Conservation (phyloP, 1,140 invertebrate species). For the Elymnias hypermnestra region DNA sequence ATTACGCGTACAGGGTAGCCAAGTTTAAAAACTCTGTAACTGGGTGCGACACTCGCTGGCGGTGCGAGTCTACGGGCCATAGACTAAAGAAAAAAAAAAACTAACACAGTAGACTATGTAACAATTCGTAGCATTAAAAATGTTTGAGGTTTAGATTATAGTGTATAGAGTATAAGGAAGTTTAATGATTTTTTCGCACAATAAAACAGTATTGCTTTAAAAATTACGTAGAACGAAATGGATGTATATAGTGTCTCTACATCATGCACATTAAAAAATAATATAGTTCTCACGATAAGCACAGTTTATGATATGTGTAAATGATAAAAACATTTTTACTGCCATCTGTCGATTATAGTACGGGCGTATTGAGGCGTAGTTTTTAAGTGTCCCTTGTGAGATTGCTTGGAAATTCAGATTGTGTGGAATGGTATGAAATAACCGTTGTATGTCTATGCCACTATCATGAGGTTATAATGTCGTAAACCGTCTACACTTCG, state of each 20-base stretch:
- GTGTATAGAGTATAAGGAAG: constrained; percentile 17
- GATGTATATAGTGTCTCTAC: constrained; percentile 28
- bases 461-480: background rate
- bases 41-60: constrained; percentile 43
- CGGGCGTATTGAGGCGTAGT: constrained; percentile 5
- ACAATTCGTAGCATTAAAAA: constrained; percentile 17
- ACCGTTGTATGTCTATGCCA: constrained; percentile 1
- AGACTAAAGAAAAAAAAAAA: constrained; percentile 7
- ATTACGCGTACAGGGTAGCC: constrained; percentile 72
- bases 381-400: constrained; percentile 18
- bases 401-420: constrained; percentile 18
- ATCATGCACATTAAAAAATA: constrained; percentile 19
- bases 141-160: constrained; percentile 17
- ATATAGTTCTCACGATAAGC: constrained; percentile 22
- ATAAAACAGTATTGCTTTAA: constrained; percentile 24
- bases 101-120: constrained; percentile 17
- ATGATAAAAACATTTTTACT: constrained; percentile 14
- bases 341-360: constrained; percentile 16
- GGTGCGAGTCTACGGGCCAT: constrained; percentile 23
- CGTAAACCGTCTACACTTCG: background rate
- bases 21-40: constrained; percentile 66
- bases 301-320: constrained; percentile 18
- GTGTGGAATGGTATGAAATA: constrained; percentile 7
- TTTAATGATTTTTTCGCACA: constrained; percentile 29
- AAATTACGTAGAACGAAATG: constrained; percentile 19